phyloP scores from a whole-genome alignment of 2,888 invertebrate genomes.

The Rhimphoctona megacephalus region DNA sequence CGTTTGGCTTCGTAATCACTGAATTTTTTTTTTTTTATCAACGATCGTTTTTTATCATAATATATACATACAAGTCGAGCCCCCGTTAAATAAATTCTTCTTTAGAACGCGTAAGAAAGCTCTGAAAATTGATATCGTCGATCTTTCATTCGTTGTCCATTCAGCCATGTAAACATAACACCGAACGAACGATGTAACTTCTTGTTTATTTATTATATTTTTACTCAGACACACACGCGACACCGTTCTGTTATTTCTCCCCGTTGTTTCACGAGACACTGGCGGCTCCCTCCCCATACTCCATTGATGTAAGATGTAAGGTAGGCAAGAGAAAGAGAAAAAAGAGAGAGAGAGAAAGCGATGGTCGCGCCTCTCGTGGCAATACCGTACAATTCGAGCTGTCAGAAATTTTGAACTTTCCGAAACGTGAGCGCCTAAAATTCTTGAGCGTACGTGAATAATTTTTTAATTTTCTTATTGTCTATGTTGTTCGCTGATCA shows the following conservation, averaged over 20 bases:
- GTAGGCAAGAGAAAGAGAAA: conserved; percentile 32
- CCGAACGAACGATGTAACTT: background rate
- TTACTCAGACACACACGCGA: background rate
- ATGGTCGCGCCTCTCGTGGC: conserved; percentile 46
- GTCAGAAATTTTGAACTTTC: background rate
- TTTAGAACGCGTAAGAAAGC: background rate
- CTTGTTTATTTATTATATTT: conserved; percentile 29
- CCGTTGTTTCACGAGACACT: conserved; percentile 41
- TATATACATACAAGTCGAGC: conserved; percentile 45
- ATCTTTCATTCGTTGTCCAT: background rate
- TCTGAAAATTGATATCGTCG: background rate
- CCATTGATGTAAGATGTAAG: conserved; percentile 53
- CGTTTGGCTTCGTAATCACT: conserved; percentile 19
- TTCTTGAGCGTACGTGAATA: background rate
- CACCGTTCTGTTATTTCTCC: conserved; percentile 8
- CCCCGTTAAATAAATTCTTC: conserved; percentile 37
- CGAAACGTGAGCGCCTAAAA: background rate
- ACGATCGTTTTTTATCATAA: conserved; percentile 22
- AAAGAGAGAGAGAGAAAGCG: conserved; percentile 1
- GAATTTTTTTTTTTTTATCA: conserved; percentile 25
- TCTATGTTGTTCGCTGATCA: no score
- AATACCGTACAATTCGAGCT: background rate
- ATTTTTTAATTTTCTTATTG: no score
- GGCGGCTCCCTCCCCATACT: conserved; percentile 14
- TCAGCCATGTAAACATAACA: background rate